Evolutionary conservation across 1,140 invertebrate genomes (phyloP).

Genomic region (Bacillus rossius): DNA sequence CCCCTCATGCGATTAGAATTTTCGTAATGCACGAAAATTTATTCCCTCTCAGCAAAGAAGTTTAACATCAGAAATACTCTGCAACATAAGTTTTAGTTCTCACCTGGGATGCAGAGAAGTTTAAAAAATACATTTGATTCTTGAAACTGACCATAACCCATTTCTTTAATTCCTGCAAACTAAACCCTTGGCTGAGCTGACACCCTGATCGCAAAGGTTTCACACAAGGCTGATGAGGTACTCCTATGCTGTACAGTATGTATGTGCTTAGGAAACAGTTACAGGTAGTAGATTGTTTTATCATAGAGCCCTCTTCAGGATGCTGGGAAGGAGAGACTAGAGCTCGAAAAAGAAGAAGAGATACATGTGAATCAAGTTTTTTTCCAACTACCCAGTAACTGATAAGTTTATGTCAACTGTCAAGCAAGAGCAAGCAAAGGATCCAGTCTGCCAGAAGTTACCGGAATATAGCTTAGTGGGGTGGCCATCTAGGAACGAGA

Average conservation of each 20-base stretch:
- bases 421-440: background rate
- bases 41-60: no score
- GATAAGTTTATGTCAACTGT: conserved; percentile 15
- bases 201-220: conserved; percentile 36
- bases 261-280: conserved; percentile 31
- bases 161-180: conserved; percentile 24
- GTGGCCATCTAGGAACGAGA: conserved; percentile 18
- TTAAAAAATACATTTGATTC: conserved; percentile 26
- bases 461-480: conserved; percentile 14
- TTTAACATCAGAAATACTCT: no score
- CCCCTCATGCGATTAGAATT: no score
- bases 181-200: conserved; percentile 30
- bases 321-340: no score
- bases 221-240: conserved; percentile 18
- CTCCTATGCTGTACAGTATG: background rate
- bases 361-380: no score
- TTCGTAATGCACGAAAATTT: no score
- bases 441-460: conserved; percentile 18
- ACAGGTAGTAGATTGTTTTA: conserved; percentile 33
- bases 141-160: conserved; percentile 36
- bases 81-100: conserved; percentile 29
- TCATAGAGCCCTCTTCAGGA: conserved; percentile 22
- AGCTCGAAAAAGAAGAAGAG: no score
- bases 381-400: background rate
- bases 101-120: conserved; percentile 20